These are phyloP conservation scores for Furcifer pardalis DNA, from an alignment of 2,797 vertebrate genomes.

Conservation along the genomic window DNA sequence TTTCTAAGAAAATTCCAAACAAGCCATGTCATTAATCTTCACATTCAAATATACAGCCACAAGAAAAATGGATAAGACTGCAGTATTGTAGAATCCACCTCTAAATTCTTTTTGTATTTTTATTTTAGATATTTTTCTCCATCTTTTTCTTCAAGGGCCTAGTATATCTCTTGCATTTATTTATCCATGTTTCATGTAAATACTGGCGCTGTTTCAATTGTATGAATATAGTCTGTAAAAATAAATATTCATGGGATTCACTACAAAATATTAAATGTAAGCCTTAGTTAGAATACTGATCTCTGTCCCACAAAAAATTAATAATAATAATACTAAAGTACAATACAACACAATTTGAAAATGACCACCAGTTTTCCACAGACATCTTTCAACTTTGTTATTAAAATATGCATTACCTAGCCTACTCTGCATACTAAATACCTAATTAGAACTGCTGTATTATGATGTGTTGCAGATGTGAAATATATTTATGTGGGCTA, in stretches of 20 bases:
- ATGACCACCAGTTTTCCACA: conserved; percentile 46
- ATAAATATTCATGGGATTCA: conserved; percentile 51
- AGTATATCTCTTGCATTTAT: neutral
- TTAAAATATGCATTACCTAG: conserved; percentile 51
- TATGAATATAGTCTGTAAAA: conserved; percentile 37
- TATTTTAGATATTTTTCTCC: neutral
- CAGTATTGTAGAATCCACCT: conserved; percentile 3
- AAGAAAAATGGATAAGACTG: neutral
- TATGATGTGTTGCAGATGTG: conserved; percentile 28
- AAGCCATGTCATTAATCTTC: neutral
- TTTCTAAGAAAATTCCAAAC: neutral
- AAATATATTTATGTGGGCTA: conserved; percentile 16
- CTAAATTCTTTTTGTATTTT: neutral
- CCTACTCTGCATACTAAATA: conserved; percentile 40
- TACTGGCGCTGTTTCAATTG: conserved; percentile 15
- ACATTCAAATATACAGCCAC: neutral
- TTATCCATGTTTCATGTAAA: neutral
- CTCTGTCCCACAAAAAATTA: conserved; percentile 33
- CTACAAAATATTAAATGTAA: conserved; percentile 33
- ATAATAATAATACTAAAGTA: neutral
- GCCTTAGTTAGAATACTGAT: conserved; percentile 32
- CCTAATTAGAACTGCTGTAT: conserved; percentile 57
- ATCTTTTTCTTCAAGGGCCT: neutral
- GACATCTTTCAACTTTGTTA: conserved; percentile 46
- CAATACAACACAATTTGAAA: conserved; percentile 47